Evolutionary conservation across 2,888 invertebrate species (phyloP).

Genomic region (Xanthorhoe designata): DNA sequence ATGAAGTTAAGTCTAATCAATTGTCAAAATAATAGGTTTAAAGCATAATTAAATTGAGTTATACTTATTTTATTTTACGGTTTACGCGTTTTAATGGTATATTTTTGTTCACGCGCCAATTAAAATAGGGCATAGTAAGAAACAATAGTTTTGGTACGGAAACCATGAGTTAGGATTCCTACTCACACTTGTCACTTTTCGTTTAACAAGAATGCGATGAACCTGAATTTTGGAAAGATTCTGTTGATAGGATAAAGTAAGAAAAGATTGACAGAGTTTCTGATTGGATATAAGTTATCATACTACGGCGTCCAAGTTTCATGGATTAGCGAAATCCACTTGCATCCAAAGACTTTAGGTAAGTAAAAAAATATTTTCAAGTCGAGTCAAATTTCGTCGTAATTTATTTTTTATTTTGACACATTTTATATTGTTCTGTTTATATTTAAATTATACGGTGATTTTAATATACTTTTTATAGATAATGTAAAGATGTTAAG

Average conservation of each 20-base stretch:
- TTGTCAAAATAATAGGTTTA: too few species aligned
- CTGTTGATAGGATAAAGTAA: slow-evolving; percentile 19
- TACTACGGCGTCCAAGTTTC: slow-evolving; percentile 4
- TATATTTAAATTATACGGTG: too few species aligned
- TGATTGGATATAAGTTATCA: slow-evolving; percentile 25
- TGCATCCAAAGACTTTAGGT: slow-evolving; percentile 1
- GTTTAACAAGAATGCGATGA: slow-evolving; percentile 41
- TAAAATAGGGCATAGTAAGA: too few species aligned
- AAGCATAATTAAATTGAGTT: too few species aligned
- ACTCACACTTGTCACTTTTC: slow-evolving; percentile 28
- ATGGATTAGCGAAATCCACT: slow-evolving; percentile 3
- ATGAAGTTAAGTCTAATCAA: too few species aligned
- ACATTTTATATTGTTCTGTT: too few species aligned
- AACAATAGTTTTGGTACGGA: background rate
- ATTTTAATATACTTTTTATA: too few species aligned
- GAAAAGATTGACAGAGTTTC: slow-evolving; percentile 26
- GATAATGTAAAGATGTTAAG: too few species aligned
- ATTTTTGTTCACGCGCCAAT: too few species aligned
- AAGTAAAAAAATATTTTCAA: background rate
- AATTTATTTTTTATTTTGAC: too few species aligned
- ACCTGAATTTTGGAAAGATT: slow-evolving; percentile 32
- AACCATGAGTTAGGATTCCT: background rate
- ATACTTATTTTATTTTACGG: too few species aligned
- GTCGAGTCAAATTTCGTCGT: background rate
- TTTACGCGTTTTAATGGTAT: too few species aligned